A percentile compares a stretch with the other conserved stretches of the same genome.
Conservation (phyloP, 2,888 invertebrate species). For the Calameuta pallipes region DNA sequence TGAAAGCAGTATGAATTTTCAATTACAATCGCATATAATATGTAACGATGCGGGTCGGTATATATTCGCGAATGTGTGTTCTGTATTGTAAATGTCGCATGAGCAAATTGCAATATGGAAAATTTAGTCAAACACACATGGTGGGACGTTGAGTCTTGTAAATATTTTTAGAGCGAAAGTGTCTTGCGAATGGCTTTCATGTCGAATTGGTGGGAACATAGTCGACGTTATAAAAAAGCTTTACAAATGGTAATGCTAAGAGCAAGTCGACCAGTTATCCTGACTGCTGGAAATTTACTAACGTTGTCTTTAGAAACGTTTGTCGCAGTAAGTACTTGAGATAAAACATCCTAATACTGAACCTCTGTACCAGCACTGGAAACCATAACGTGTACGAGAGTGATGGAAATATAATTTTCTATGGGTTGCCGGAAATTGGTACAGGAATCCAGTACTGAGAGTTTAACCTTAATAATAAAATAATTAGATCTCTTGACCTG, state of each 20-base stretch:
- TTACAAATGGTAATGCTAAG: conserved; percentile 45
- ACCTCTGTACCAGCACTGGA: too few species aligned
- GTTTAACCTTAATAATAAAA: too few species aligned
- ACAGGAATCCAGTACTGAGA: too few species aligned
- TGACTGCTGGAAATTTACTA: conserved; percentile 46
- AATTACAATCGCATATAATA: too few species aligned
- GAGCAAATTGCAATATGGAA: not conserved
- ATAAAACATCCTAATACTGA: too few species aligned
- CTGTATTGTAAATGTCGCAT: not conserved
- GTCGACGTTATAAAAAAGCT: conserved; percentile 37
- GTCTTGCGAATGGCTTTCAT: conserved; percentile 39
- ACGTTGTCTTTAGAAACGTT: conserved; percentile 47
- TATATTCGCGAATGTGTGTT: not conserved
- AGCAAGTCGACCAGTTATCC: conserved; percentile 37
- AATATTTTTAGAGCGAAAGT: conserved; percentile 41
- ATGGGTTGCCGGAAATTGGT: too few species aligned
- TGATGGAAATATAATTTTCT: too few species aligned
- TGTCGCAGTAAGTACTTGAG: conserved; percentile 37
- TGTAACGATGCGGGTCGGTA: not conserved
- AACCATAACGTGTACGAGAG: too few species aligned
- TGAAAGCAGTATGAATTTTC: not conserved
- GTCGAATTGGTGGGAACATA: conserved; percentile 47
- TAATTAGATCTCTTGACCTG: too few species aligned
- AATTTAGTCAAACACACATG: not conserved
- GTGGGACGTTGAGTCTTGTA: not conserved